A percentile compares a stretch with the other conserved stretches of the same genome.
These are phyloP conservation scores for Columba janthina DNA, from an alignment of 2,113 vertebrate genomes.

Conservation along the genomic window DNA sequence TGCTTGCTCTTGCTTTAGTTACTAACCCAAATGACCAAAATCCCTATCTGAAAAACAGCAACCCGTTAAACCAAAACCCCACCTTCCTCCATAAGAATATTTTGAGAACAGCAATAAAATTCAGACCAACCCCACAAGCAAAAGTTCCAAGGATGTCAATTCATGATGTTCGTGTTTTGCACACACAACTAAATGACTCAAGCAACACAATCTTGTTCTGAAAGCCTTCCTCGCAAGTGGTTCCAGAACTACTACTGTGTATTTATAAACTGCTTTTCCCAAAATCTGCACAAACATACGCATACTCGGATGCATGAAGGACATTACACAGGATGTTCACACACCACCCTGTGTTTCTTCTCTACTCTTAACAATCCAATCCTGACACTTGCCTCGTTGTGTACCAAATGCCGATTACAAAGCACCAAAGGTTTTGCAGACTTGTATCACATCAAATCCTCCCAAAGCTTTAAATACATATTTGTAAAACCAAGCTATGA, in stretches of 20 bases:
- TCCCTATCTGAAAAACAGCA: neutral
- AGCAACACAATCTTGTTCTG: neutral
- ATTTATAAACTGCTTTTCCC: neutral
- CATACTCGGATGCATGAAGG: neutral
- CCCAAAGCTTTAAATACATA: neutral
- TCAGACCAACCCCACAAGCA: neutral
- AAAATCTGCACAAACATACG: neutral
- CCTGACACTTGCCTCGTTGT: neutral
- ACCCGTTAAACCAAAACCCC: neutral
- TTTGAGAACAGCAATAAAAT: neutral
- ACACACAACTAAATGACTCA: neutral
- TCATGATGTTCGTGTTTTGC: neutral
- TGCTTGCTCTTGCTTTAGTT: neutral
- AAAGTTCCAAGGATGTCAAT: neutral
- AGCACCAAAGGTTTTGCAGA: neutral
- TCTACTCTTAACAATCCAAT: neutral
- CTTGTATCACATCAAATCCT: neutral
- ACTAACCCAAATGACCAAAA: neutral
- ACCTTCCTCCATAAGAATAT: neutral
- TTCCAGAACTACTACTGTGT: neutral
- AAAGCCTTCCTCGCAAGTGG: neutral
- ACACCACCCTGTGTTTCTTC: neutral
- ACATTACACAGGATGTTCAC: neutral
- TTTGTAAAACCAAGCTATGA: neutral
- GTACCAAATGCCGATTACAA: neutral